Conservation (phyloP, 2,797 vertebrate species). For the Lacerta bilineata region DNA sequence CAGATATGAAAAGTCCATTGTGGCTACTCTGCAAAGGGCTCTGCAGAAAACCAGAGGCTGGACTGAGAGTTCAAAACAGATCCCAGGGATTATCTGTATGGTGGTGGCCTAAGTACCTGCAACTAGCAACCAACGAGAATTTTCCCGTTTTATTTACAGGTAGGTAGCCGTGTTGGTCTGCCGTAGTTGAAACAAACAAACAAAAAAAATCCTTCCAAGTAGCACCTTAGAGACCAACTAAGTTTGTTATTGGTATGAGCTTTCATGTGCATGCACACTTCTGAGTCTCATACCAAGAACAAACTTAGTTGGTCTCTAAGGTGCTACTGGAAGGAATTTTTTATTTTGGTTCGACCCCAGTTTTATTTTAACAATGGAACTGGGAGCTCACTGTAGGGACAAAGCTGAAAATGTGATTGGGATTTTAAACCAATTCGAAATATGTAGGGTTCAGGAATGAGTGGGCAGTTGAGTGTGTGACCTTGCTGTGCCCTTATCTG, state of each 20-base stretch:
- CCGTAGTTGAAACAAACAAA: too few relatives aligned
- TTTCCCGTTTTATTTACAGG: neutral
- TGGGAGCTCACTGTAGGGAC: neutral
- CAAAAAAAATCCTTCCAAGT: too few relatives aligned
- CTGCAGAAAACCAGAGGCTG: neutral
- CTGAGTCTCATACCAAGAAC: too few relatives aligned
- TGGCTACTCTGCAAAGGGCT: neutral
- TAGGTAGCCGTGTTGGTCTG: too few relatives aligned
- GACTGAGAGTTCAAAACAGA: neutral
- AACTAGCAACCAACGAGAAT: neutral
- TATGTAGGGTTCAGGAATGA: neutral
- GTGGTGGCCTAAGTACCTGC: too few relatives aligned
- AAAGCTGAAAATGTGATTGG: neutral
- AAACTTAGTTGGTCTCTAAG: too few relatives aligned
- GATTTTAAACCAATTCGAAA: neutral
- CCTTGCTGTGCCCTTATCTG: neutral
- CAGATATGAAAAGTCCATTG: neutral
- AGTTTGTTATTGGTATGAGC: too few relatives aligned
- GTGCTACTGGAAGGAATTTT: too few relatives aligned
- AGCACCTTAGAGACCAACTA: too few relatives aligned
- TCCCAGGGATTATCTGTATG: neutral
- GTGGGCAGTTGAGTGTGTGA: too few relatives aligned
- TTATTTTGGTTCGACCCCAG: too few relatives aligned
- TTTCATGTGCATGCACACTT: too few relatives aligned
- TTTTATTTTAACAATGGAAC: neutral